Evolutionary conservation across 2,113 vertebrate genomes (phyloP), one percentile per base, ranked within the genome.

Genomic region (Andinoacara biseriatus): DNA sequence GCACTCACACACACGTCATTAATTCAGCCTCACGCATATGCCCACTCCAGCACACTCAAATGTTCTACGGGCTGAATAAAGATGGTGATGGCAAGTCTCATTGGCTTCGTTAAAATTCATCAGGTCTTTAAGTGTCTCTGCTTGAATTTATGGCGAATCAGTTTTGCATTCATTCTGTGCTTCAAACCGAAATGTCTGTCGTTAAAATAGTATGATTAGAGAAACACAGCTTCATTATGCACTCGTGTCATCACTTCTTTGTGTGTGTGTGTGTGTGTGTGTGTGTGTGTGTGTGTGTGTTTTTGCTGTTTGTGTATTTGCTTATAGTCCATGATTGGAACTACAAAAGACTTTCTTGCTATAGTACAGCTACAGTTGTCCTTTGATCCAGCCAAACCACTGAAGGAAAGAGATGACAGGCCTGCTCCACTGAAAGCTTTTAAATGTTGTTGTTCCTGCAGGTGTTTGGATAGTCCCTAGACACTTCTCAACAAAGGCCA

Each of bases 401-500:
- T 65, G 84, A 86, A 76, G 85, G 58, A 69, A 58, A 88, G 57
- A 87, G 81, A 86, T 89, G 88, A 88, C 82, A 80, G 83, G 87
- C 86, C 61, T 75, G 74, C 76, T 84, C 59, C 87, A 90, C 87
- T 67, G 87, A 91, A 92, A 90, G 93, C 91, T 93, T 92, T 92
- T 93, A 91, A 93, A 86, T 65, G 43, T 80, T 91, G 90, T 94
- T 93, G 92, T 91, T 94, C 82, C 88, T 85, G 83, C 90, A 93
- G 89, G 91, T 94, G 92, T 91, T 90, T 87, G 75, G 52, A 76
- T 86, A 81, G 89, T 77, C 84, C 58, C 40, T 33, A 58, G 56
- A 86, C 56, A 61, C 61, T 81, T 46, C 7, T 20, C n/a, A 58
- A 78, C 86, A 81, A 26, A 69, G 61, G 81, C 57, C 49, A 46